Conservation (phyloP, 2,888 invertebrate genomes). For the Drosophila dives region DNA sequence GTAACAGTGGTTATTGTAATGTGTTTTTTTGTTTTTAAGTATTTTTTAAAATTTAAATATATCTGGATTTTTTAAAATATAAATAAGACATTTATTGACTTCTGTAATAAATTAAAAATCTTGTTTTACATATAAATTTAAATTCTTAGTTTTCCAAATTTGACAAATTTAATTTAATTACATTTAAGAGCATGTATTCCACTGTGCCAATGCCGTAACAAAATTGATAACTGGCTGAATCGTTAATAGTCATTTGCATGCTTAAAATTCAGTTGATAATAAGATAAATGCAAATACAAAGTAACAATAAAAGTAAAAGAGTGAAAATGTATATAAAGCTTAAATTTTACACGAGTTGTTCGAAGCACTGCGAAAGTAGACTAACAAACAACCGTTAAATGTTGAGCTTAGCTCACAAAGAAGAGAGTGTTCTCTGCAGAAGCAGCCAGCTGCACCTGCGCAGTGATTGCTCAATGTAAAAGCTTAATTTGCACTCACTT, state of each 20-base stretch:
- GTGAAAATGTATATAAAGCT: neutral
- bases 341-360: neutral
- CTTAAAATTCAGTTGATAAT: constrained; percentile 6
- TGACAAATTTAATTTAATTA: neutral
- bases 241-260: constrained; percentile 30
- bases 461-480: neutral
- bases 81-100: too few relatives aligned
- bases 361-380: neutral
- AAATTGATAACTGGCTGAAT: constrained; percentile 44
- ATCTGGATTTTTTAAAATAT: too few relatives aligned
- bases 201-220: neutral
- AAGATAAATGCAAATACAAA: neutral
- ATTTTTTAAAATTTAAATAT: too few relatives aligned
- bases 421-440: neutral
- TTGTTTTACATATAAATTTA: neutral
- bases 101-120: neutral
- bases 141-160: neutral
- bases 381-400: constrained; percentile 12
- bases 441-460: constrained; percentile 8
- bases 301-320: neutral
- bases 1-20: neutral
- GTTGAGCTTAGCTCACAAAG: neutral
- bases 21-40: too few relatives aligned
- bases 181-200: neutral
- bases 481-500: neutral